These are phyloP conservation scores for Rhinella marina DNA, from an alignment of 2,797 vertebrate species.

Conservation along the genomic window DNA sequence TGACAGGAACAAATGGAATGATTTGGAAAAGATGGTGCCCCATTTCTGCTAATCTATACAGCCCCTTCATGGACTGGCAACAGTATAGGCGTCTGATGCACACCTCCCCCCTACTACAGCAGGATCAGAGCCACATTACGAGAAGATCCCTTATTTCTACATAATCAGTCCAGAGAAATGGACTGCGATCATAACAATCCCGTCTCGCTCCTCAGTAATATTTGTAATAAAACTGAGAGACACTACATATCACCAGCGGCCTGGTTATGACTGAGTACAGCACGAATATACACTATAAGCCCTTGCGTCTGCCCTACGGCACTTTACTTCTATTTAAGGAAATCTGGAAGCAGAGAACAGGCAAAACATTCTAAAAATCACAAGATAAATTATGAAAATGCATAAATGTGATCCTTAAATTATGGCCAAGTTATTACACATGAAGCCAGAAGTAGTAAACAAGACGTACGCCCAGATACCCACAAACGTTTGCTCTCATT, in stretches of 20 bases:
- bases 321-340: conserved; percentile 28
- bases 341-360: background rate
- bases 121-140: background rate
- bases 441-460: background rate
- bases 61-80: background rate
- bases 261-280: background rate
- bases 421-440: background rate
- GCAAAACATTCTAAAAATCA: background rate
- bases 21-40: too few relatives aligned
- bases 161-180: conserved; percentile 10
- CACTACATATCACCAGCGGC: background rate
- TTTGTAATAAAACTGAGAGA: conserved; percentile 19
- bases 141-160: background rate
- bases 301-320: background rate
- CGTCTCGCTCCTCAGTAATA: background rate
- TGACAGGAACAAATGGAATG: too few relatives aligned
- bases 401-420: background rate
- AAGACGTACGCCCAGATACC: background rate
- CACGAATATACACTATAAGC: conserved; percentile 12
- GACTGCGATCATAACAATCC: background rate
- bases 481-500: background rate
- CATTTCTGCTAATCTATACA: background rate
- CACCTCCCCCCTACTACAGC: background rate
- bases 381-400: background rate
- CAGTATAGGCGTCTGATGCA: background rate